Evolutionary conservation across 1,140 invertebrate species (phyloP), one percentile per base, ranked within the genome.

Genomic region (Ips nitidus): DNA sequence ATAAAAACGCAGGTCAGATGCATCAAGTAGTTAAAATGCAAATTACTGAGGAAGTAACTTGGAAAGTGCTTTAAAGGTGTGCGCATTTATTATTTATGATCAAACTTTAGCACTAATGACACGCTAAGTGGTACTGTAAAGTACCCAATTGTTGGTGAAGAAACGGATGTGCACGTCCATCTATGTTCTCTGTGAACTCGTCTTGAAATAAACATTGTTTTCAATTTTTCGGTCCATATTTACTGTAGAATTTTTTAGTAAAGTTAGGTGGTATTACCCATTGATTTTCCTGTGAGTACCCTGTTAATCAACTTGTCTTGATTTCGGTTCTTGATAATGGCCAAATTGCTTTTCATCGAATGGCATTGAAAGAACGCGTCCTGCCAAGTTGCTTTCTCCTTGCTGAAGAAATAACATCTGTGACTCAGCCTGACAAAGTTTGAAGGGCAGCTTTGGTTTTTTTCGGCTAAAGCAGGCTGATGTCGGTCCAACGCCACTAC

Each of bases 331-430:
- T 89, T 85, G 38, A 90, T 84, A 36, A 87, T 85, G 6, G 88
- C 88, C 37, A 93, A 79, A 61, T 87, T 88, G 62, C 88, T 86
- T 56, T 87, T 85, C 70, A 84, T 82, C 41, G 89, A 87, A 77
- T 86, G 85, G 78, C 91, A 93, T 52, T 86, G 79, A 75, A 89
- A 91, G 73, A 89, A 85, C 3, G 91, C 90, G 7, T 88, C 86
- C 70, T 88, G 85, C 90, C 90, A 93, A 8, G 86, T 86, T 0
- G 85, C 84, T 39, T 84, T 85, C 58, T 84, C 84, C 5, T 84
- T 86, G 74, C 90, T 91, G 78, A 93, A 86, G 80, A 85, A 90
- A 77, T 91, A 93, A 76, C 91, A 93, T 76, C 86, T 87, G 76
- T 88, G 86, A 39, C 89, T 89, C 39, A 91, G 79, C 45, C 89